Conservation (phyloP, 2,797 vertebrate species). For the Forpus xanthops region DNA sequence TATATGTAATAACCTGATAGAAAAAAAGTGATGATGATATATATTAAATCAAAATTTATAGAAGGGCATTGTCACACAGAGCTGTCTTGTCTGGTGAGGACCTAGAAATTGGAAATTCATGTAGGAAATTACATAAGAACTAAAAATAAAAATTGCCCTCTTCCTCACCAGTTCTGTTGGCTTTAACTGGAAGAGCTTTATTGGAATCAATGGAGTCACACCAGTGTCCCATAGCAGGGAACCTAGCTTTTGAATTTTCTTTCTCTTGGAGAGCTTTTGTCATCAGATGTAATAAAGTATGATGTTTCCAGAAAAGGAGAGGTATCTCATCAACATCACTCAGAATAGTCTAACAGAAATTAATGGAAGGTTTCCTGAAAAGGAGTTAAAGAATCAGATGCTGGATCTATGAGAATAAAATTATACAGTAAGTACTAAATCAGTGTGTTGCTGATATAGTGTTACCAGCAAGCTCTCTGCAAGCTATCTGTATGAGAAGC, state of each 20-base stretch:
- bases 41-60: neutral
- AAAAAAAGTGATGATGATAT: neutral
- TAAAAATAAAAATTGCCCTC: neutral
- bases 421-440: neutral
- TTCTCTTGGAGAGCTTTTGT: neutral
- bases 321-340: neutral
- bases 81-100: neutral
- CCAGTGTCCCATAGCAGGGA: neutral
- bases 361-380: neutral
- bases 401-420: neutral
- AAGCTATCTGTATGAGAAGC: neutral
- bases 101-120: neutral
- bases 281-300: neutral
- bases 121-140: neutral
- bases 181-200: neutral
- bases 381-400: neutral
- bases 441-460: neutral
- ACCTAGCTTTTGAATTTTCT: neutral
- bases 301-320: neutral
- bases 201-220: neutral
- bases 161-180: neutral
- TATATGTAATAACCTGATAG: neutral
- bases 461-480: neutral
- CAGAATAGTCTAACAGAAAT: neutral
- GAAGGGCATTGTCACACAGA: neutral